These are phyloP conservation scores for Spheniscus mendiculus DNA, from an alignment of 2,113 vertebrate species.

Conservation along the genomic window DNA sequence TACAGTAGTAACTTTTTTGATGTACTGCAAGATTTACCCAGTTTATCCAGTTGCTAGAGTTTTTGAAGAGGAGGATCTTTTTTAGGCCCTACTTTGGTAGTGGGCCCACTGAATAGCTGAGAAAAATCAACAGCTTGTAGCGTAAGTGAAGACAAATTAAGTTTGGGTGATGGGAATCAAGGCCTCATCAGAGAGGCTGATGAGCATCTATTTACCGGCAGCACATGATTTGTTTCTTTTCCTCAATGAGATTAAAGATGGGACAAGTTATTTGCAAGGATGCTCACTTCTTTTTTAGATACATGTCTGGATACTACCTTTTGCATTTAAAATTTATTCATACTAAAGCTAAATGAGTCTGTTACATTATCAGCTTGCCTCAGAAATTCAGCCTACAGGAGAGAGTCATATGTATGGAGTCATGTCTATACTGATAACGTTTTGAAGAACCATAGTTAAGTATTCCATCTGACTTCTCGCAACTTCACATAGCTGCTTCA, in stretches of 20 bases:
- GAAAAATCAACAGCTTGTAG: not conserved
- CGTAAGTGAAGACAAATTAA: not conserved
- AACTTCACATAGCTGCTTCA: not conserved
- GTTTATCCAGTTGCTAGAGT: not conserved
- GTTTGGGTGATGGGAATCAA: not conserved
- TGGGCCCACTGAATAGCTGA: not conserved
- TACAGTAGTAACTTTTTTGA: not conserved
- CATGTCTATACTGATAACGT: accelerated
- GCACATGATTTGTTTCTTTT: not conserved
- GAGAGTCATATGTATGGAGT: not conserved
- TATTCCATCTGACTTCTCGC: not conserved
- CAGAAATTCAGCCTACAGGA: not conserved
- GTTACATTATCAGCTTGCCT: not conserved
- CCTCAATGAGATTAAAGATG: not conserved
- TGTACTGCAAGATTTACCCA: not conserved
- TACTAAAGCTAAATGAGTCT: not conserved
- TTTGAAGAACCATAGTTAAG: not conserved
- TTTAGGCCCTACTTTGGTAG: not conserved
- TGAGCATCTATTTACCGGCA: not conserved
- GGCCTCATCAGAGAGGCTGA: not conserved
- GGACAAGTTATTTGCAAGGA: not conserved
- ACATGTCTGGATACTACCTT: not conserved
- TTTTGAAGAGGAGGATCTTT: not conserved
- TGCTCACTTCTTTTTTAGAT: not conserved
- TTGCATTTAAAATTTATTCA: not conserved